Conservation (phyloP, 2,888 invertebrate species). For the Shargacucullia verbasci region DNA sequence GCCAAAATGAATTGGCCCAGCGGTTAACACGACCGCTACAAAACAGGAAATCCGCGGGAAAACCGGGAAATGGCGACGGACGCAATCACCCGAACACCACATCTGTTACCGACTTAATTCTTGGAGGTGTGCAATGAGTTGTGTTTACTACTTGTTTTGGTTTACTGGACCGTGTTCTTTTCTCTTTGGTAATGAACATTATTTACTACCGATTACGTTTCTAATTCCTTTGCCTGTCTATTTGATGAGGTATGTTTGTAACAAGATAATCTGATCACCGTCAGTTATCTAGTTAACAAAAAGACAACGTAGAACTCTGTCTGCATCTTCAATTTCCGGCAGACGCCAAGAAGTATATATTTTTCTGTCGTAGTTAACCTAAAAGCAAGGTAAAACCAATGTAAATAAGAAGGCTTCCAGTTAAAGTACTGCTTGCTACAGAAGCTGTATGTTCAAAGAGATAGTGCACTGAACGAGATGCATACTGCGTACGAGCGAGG, state of each 20-base stretch:
- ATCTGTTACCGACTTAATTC: conserved; percentile 47
- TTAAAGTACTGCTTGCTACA: conserved; percentile 7
- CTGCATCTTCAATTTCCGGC: neutral
- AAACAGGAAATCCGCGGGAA: conserved; percentile 27
- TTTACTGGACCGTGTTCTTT: conserved; percentile 8
- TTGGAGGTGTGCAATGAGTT: conserved; percentile 19
- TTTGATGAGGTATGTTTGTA: neutral
- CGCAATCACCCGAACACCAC: conserved; percentile 35
- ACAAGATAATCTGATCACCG: too few species aligned
- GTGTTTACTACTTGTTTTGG: conserved; percentile 24
- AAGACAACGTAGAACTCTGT: too few species aligned
- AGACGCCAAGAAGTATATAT: conserved; percentile 25
- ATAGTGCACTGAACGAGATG: conserved; percentile 21
- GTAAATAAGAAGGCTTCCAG: conserved; percentile 28
- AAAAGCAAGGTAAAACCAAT: conserved; percentile 30
- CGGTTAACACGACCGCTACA: conserved; percentile 2
- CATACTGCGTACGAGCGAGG: conserved; percentile 13
- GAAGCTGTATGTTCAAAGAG: conserved; percentile 5
- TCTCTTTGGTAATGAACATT: conserved; percentile 23
- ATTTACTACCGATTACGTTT: conserved; percentile 16
- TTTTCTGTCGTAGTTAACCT: conserved; percentile 20
- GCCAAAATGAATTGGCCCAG: conserved; percentile 27
- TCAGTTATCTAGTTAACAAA: too few species aligned
- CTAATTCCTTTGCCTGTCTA: conserved; percentile 14
- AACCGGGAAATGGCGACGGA: conserved; percentile 29